phyloP scores from a whole-genome alignment of 2,113 vertebrate genomes.

The Benitochromis conjunctus region DNA sequence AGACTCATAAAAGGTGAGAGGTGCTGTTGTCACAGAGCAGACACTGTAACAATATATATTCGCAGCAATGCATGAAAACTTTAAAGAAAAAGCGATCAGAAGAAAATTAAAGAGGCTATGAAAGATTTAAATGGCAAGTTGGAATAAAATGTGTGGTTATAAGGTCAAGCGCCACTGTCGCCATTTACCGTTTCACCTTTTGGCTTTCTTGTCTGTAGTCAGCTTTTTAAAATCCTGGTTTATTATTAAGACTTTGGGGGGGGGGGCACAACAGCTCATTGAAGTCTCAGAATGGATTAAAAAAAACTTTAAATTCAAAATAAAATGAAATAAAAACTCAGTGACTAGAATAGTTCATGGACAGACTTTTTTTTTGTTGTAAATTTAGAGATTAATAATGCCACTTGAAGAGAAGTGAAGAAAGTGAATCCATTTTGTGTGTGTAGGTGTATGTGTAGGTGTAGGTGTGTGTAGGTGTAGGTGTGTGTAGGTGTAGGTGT shows the following conservation, averaged over 20 bases:
- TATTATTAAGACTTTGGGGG: background rate
- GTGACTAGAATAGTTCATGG: background rate
- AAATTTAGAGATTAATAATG: constrained; percentile 6
- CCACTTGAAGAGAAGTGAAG: background rate
- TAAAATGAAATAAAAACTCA: background rate
- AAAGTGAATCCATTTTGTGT: background rate
- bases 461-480: background rate
- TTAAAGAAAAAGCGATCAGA: background rate
- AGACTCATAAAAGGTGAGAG: background rate
- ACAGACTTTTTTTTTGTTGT: background rate
- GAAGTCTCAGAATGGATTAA: background rate
- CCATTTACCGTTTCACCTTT: background rate
- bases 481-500: background rate
- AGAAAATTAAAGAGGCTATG: background rate
- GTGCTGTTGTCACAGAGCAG: background rate
- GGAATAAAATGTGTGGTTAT: background rate
- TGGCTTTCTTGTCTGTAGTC: background rate
- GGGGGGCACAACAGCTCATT: background rate
- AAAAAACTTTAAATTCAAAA: background rate
- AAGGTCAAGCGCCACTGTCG: background rate
- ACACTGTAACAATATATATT: background rate
- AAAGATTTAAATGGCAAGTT: background rate
- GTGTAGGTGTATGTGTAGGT: too few relatives aligned
- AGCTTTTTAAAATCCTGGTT: background rate
- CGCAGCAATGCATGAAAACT: background rate